phyloP scores from a whole-genome alignment of 2,888 invertebrate species.

The Drosophila mercatorum region DNA sequence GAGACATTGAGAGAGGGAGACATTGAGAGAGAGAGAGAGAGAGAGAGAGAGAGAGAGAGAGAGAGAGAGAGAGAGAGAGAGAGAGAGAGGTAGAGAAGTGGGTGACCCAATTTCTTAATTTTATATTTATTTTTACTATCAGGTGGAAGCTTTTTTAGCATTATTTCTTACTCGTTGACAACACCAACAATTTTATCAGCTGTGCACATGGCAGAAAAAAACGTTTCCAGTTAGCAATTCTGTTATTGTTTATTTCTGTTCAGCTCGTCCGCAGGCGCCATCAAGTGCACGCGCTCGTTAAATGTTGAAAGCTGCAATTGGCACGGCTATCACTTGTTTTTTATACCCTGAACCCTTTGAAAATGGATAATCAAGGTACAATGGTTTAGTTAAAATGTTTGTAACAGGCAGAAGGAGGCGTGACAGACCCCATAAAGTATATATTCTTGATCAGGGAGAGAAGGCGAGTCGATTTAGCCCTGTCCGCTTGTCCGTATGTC shows the following conservation, averaged over 20 bases:
- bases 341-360: too few relatives aligned
- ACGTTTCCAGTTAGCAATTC: constrained; percentile 24
- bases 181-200: constrained; percentile 39
- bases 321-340: constrained; percentile 29
- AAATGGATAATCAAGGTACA: too few relatives aligned
- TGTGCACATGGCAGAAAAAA: constrained; percentile 41
- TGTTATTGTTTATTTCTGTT: constrained; percentile 63
- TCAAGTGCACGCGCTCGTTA: constrained; percentile 63
- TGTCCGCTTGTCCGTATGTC: too few relatives aligned
- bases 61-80: too few relatives aligned
- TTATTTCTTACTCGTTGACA: constrained; percentile 40
- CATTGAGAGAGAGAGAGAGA: too few relatives aligned
- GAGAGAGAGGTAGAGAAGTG: neutral
- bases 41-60: too few relatives aligned
- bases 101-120: constrained; percentile 49
- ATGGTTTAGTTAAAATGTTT: too few relatives aligned
- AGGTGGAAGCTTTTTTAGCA: constrained; percentile 28
- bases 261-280: constrained; percentile 64
- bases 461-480: too few relatives aligned
- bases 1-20: neutral
- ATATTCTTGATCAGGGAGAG: too few relatives aligned
- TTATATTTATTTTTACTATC: constrained; percentile 37
- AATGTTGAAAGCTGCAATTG: constrained; percentile 60
- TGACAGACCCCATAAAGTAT: too few relatives aligned
- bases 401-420: too few relatives aligned